Conservation (phyloP, 2,797 vertebrate species). For the Propithecus deckenii region DNA sequence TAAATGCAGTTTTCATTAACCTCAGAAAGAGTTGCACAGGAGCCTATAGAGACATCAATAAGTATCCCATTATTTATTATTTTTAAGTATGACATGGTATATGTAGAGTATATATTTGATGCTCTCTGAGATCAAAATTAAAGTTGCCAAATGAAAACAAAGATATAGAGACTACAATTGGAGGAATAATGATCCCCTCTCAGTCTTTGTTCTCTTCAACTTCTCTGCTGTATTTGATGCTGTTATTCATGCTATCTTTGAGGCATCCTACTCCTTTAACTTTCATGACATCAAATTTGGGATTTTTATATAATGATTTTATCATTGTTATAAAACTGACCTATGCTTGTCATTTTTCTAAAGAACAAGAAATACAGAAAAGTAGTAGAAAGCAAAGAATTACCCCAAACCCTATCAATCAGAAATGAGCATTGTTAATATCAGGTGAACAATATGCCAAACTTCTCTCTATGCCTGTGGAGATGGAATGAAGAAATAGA, state of each 20-base stretch:
- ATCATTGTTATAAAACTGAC: constrained; percentile 27
- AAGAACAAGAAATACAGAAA: constrained; percentile 10
- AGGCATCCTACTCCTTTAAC: not conserved
- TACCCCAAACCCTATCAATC: not conserved
- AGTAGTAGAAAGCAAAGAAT: not conserved
- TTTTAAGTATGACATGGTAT: not conserved
- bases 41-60: not conserved
- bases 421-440: constrained; percentile 39
- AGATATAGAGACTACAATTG: not conserved
- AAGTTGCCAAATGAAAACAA: constrained; percentile 40
- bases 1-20: constrained; percentile 32
- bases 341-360: not conserved
- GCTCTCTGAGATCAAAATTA: constrained; percentile 38
- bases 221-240: not conserved
- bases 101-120: not conserved
- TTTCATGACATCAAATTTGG: constrained; percentile 13
- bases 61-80: not conserved
- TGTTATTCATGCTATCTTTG: not conserved
- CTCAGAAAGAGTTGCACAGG: not conserved
- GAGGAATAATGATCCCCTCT: constrained; percentile 13
- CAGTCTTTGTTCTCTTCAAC: not conserved
- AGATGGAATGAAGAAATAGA: not conserved
- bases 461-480: not conserved
- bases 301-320: not conserved
- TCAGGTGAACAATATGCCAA: not conserved